Conservation (phyloP, 2,113 vertebrate genomes). For the cattle (Bos taurus) region DNA sequence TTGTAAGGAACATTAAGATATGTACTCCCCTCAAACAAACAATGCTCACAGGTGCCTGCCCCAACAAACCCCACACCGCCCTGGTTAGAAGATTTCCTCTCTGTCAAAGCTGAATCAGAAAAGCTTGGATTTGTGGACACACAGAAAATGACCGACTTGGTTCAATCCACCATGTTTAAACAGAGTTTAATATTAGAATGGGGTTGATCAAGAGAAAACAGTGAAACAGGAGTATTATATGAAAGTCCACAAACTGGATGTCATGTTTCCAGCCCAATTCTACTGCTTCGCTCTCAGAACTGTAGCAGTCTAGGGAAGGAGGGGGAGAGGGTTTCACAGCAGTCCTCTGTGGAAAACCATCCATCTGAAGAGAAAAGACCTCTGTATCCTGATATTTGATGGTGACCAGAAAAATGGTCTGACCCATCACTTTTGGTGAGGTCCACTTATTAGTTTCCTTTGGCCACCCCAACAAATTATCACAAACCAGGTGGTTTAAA, state of each 20-base stretch:
- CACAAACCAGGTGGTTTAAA: background rate
- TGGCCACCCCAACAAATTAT: background rate
- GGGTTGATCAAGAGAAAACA: no score
- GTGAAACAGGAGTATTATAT: background rate
- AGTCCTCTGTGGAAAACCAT: background rate
- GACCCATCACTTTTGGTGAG: background rate
- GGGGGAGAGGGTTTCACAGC: background rate
- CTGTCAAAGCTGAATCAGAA: background rate
- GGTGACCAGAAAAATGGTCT: background rate
- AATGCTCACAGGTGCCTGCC: background rate
- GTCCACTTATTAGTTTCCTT: background rate
- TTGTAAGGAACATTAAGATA: background rate
- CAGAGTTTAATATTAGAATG: background rate
- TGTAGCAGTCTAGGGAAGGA: background rate
- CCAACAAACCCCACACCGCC: accelerated
- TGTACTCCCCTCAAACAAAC: background rate
- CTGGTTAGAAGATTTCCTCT: background rate
- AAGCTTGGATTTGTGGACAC: background rate
- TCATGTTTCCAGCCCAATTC: background rate
- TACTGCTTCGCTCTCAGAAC: background rate
- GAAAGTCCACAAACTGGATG: background rate
- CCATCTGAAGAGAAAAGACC: background rate
- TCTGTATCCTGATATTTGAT: background rate
- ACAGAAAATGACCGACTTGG: background rate
- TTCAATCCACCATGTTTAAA: background rate